Conservation (phyloP, 2,888 invertebrate genomes). For the Pherbina coryleti region DNA sequence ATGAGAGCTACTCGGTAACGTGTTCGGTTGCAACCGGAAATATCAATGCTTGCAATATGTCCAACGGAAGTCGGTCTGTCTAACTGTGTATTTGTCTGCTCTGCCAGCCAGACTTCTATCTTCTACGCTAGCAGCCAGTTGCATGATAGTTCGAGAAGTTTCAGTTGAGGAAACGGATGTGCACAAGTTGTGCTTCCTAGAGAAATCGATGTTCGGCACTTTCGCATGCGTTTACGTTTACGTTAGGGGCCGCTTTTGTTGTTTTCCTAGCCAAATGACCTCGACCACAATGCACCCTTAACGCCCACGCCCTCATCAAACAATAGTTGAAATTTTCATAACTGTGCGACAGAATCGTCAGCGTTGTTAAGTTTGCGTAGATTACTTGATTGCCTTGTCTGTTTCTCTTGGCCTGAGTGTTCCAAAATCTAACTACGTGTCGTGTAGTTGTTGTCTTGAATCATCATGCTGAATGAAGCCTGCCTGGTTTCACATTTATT, state of each 20-base stretch:
- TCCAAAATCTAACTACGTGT: too few species aligned
- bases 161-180: conserved; percentile 20
- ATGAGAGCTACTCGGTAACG: not conserved
- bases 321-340: not conserved
- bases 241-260: not conserved
- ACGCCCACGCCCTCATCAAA: not conserved
- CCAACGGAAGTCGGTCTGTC: conserved; percentile 21
- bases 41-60: conserved; percentile 26
- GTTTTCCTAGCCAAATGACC: not conserved
- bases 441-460: too few species aligned
- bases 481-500: conserved; percentile 24
- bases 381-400: not conserved
- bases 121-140: too few species aligned
- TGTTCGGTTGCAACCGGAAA: conserved; percentile 21
- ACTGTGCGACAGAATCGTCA: conserved; percentile 3
- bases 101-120: too few species aligned
- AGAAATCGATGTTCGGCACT: conserved; percentile 34
- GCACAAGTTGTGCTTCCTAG: conserved; percentile 24
- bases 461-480: too few species aligned
- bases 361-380: not conserved
- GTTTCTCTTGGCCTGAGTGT: not conserved
- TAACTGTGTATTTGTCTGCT: not conserved
- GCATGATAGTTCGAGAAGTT: not conserved
- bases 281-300: not conserved
- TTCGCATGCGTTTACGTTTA: not conserved